Evolutionary conservation across 2,888 invertebrate species (phyloP), one percentile per base, ranked within the genome.

Genomic region (Ethmia dodecea): DNA sequence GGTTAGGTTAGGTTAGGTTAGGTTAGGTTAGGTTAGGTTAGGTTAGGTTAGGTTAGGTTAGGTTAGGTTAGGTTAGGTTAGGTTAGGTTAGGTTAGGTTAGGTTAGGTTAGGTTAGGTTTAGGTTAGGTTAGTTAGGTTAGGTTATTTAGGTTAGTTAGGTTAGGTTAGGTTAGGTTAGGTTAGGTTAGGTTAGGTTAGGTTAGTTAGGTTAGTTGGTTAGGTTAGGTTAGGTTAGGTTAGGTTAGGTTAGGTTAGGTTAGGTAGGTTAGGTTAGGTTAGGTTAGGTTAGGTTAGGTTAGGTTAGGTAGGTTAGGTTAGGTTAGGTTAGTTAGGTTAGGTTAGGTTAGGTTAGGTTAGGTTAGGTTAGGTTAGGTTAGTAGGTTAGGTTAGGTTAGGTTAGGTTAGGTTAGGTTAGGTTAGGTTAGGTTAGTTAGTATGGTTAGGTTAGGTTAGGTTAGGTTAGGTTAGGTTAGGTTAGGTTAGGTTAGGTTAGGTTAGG

Each of bases 331-430:
- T 37, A 33, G 41, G 31, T 37, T 37, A 30, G 41, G 35, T 41
- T 40, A 36, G 40, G 39, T 39, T 40, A 33, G 40, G 35, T 40
- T 38, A 33, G 40, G 35, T 39, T 40, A 33, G 40, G 40, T 35
- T 40, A 33, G 36, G 39, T 35, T 38, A 33, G 36, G 35, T 36
- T 40, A 28, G 35, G 36, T 40, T 36, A n/a, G n/a, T n/a, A n/a
- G n/a, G n/a, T n/a, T n/a, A n/a, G n/a, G n/a, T n/a, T n/a, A n/a
- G n/a, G n/a, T 29, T 33, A 16, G 31, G 29, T 30, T 32, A 15
- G 25, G 25, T 34, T 5, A 8, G 18, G 5, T 18, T 5, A 8
- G 18, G 5, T 18, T 18, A 18, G 12, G 13, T 31, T 20, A 18
- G 18, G 5, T 18, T 18, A 18, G 14, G 14, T 13, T 13, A 28